phyloP scores from a whole-genome alignment of 2,797 vertebrate species.

The Micrastur ruficollis region DNA sequence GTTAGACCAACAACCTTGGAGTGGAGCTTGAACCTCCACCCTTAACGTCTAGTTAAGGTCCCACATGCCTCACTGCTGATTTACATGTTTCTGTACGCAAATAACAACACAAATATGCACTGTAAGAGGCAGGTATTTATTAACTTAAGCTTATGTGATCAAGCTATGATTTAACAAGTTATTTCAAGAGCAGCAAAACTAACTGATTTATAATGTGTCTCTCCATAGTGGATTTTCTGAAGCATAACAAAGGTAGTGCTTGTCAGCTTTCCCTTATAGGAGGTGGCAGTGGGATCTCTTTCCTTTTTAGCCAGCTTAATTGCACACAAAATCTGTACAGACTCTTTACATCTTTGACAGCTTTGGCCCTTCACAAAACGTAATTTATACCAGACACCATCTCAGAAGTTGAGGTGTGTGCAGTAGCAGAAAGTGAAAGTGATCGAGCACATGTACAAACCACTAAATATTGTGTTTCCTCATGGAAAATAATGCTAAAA shows the following conservation, averaged over 20 bases:
- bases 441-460: rapidly evolving
- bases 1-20: not conserved
- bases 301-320: not conserved
- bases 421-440: not conserved
- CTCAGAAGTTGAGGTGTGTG: not conserved
- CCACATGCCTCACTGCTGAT: not conserved
- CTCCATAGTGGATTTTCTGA: not conserved
- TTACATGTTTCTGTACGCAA: not conserved
- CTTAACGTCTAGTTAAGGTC: not conserved
- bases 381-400: not conserved
- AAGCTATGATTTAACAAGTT: not conserved
- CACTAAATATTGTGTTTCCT: not conserved
- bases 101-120: not conserved
- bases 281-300: not conserved
- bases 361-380: not conserved
- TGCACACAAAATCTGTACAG: not conserved
- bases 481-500: not conserved
- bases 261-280: not conserved
- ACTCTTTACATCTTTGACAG: not conserved
- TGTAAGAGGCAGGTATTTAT: not conserved
- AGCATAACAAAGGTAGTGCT: not conserved
- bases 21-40: not conserved
- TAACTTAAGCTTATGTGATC: not conserved
- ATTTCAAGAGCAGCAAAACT: not conserved
- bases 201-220: not conserved